Evolutionary conservation across 2,888 invertebrate genomes (phyloP), one percentile per base, ranked within the genome.

Genomic region (Pachycephus smyrnensis): DNA sequence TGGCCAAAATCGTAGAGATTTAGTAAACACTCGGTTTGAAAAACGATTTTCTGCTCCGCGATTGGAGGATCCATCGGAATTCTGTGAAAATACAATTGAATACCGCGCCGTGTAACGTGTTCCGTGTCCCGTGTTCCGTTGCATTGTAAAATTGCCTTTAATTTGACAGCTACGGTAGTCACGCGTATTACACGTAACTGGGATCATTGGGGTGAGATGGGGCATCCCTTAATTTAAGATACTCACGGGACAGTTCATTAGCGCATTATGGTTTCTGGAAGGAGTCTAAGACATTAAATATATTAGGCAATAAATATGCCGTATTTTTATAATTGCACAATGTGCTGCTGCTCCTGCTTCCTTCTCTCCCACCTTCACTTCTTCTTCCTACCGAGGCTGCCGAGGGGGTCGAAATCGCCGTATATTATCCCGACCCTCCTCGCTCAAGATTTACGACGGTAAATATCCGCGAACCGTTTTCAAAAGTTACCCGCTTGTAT

Each of bases 221-320:
- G 9, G 55, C 55, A 23, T 40, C 73, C 68, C 55, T 15, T 75
- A 36, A 76, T 77, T 76, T 69, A 75, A 80, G 73, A 77, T 69
- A 76, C 82, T 68, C 74, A 55, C 32, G 75, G 76, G 76, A 76
- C 75, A 75, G 75, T 78, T 77, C 79, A 75, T 82, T 80, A 82
- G 77, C 77, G 75, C 78, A 76, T 80, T 79, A 78, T 78, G 77
- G 75, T 76, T 76, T 75, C 55, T 36, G 73, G 35, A 73, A 55
- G 73, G 40, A 74, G 36, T 68, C 36, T 69, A 68, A 79, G 80
- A 77, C 80, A 37, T 80, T 76, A 74, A 77, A 81, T 77, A 77
- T 69, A 80, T 78, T 40, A 55, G 40, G 73, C 71, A 77, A 79
- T 78, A 80, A 80, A 76, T 69, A 31, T 77, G 74, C 36, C 36